These are phyloP conservation scores for Lottia gigantea DNA, from an alignment of 2,888 invertebrate genomes.

Conservation along the genomic window DNA sequence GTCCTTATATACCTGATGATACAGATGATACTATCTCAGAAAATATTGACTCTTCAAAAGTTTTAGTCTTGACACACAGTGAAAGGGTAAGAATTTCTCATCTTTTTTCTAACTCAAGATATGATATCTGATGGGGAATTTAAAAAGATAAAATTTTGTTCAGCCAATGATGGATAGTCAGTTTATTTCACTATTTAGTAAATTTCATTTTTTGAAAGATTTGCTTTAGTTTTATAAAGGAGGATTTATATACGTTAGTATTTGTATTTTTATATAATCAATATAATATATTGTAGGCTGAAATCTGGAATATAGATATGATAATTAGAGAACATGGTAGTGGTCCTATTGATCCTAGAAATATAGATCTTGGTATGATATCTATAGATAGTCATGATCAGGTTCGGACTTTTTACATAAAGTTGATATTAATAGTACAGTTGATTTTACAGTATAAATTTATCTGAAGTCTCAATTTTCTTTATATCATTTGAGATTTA, in stretches of 20 bases:
- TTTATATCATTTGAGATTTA: no score
- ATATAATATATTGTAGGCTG: conserved; percentile 64
- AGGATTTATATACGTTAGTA: no score
- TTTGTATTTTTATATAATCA: background rate
- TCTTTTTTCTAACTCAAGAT: no score
- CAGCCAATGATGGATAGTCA: no score
- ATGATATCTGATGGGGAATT: no score
- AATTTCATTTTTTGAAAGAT: no score
- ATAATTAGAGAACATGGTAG: conserved; percentile 77
- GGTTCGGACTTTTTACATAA: background rate
- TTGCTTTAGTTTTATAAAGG: background rate
- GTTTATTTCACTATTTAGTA: no score
- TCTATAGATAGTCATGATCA: conserved; percentile 26
- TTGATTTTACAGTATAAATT: no score
- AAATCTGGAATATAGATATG: conserved; percentile 80
- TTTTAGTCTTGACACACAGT: conserved; percentile 85
- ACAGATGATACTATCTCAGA: conserved; percentile 62
- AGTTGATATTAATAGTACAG: background rate
- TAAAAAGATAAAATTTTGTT: no score
- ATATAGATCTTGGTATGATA: conserved; percentile 55
- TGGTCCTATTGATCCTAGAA: conserved; percentile 51
- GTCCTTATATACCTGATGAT: conserved; percentile 83
- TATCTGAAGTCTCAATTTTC: background rate
- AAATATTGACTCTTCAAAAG: conserved; percentile 72
- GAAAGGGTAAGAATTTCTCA: conserved; percentile 64